Conservation (phyloP, 2,888 invertebrate species). For the Euclidia mi region DNA sequence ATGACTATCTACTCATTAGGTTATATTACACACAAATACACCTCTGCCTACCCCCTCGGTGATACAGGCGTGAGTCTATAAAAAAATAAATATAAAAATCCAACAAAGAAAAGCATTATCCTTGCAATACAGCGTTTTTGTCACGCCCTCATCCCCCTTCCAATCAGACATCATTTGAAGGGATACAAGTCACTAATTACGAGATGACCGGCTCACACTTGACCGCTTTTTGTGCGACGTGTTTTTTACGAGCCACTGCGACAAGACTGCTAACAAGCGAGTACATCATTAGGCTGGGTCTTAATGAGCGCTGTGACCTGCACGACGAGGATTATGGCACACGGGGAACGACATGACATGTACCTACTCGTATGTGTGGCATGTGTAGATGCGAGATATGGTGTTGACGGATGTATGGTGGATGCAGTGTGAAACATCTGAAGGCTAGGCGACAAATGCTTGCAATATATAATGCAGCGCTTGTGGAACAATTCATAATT, state of each 20-base stretch:
- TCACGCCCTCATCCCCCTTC: neutral
- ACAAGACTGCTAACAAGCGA: slow-evolving; percentile 76
- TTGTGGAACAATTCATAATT: too few species aligned
- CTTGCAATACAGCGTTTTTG: neutral
- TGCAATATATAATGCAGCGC: too few species aligned
- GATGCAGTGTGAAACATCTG: too few species aligned
- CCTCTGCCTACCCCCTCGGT: too few species aligned
- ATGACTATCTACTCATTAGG: too few species aligned
- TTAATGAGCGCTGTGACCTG: slow-evolving; percentile 70
- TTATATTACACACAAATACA: too few species aligned
- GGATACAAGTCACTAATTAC: slow-evolving; percentile 51
- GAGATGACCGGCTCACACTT: slow-evolving; percentile 47
- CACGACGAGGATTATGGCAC: slow-evolving; percentile 24
- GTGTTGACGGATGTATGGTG: too few species aligned
- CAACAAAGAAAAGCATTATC: too few species aligned
- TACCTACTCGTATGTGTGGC: neutral
- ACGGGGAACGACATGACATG: neutral
- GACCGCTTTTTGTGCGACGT: slow-evolving; percentile 56
- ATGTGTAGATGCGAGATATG: too few species aligned
- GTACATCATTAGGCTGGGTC: slow-evolving; percentile 76
- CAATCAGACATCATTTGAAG: slow-evolving; percentile 36
- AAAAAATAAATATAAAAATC: too few species aligned
- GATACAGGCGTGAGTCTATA: too few species aligned
- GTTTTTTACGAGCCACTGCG: slow-evolving; percentile 58
- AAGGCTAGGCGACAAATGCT: too few species aligned